Evolutionary conservation across 2,888 invertebrate species (phyloP), one percentile per base, ranked within the genome.

Genomic region (Archips crataeganus): DNA sequence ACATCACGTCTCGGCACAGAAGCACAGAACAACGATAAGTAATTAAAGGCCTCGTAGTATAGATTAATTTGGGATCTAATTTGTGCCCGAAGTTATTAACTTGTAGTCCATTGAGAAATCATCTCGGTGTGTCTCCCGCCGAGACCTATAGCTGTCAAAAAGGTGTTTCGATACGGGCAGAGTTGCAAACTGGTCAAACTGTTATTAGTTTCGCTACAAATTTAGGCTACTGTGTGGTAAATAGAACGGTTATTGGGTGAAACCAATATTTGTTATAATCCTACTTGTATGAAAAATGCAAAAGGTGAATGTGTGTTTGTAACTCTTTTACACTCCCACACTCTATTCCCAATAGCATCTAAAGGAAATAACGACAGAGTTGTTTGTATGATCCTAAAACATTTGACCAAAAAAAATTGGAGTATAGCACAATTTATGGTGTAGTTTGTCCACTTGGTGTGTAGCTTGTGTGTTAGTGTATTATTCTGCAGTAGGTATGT

Each of bases 41-140:
- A 49, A 72, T 72, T 66, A 68, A 62, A 36, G 54, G 66, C 13
- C 11, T 51, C 32, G 45, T 47, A 36, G 47, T 47, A 63, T 68
- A 59, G 67, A 72, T 62, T 72, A 67, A 72, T 68, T 68, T 68
- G 67, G 54, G 57, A 72, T 68, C 72, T 67, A 72, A 72, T 72
- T 67, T 62, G 54, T 68, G 61, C 72, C 23, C 62, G 39, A 72
- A 62, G 67, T 63, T 67, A 72, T 72, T 72, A 72, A 67, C 72
- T 73, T 68, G 63, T 73, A 73, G 57, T 63, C 72, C 72, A 57
- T 42, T 32, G 72, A 73, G 72, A 73, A 73, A 73, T 73, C 72
- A 68, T 59, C 36, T 54, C 68, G n/a, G 42, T 6, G 32, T 57
- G 57, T 66, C 67, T 57, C 68, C 72, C 68, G 62, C 54, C 54